phyloP scores from a whole-genome alignment of 2,888 invertebrate genomes.

The Chydorus sphaericus region DNA sequence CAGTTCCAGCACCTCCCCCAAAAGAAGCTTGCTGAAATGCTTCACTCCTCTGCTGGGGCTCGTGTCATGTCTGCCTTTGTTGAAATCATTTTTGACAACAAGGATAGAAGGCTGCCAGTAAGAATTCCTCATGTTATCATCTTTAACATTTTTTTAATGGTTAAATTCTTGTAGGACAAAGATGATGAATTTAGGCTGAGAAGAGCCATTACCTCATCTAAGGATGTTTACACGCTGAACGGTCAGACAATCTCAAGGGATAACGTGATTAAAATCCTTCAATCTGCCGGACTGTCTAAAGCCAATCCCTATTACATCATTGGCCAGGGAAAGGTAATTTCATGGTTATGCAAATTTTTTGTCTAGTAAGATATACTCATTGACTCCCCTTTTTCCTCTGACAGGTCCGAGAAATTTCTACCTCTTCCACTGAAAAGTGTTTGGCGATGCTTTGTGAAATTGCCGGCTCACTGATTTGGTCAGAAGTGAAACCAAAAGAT shows the following conservation, averaged over 20 bases:
- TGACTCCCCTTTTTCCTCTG: slow-evolving; percentile 39
- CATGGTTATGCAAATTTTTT: no score
- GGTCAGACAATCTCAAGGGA: slow-evolving; percentile 94
- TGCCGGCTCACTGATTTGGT: slow-evolving; percentile 91
- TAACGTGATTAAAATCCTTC: slow-evolving; percentile 92
- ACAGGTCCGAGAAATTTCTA: slow-evolving; percentile 99
- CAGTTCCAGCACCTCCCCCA: slow-evolving; percentile 94
- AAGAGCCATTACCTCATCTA: slow-evolving; percentile 96
- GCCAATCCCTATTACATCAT: slow-evolving; percentile 99
- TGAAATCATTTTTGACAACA: slow-evolving; percentile 97
- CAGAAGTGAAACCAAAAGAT: slow-evolving; percentile 94
- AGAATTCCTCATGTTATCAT: no score
- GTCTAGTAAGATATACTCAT: no score
- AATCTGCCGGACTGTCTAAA: slow-evolving; percentile 96
- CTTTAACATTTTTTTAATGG: no score
- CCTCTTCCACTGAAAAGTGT: slow-evolving; percentile 92
- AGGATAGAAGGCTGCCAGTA: slow-evolving; percentile 91
- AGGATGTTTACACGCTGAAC: slow-evolving; percentile 97
- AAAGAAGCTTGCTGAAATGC: slow-evolving; percentile 82
- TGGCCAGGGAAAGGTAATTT: slow-evolving; percentile 96
- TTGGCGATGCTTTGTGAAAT: slow-evolving; percentile 88
- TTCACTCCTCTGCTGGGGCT: slow-evolving; percentile 98
- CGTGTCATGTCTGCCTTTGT: slow-evolving; percentile 93
- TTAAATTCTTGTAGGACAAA: no score
- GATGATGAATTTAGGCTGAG: slow-evolving; percentile 90